Evolutionary conservation across 2,113 vertebrate species (phyloP), one percentile per base, ranked within the genome.

Genomic region (Myotis brandtii): DNA sequence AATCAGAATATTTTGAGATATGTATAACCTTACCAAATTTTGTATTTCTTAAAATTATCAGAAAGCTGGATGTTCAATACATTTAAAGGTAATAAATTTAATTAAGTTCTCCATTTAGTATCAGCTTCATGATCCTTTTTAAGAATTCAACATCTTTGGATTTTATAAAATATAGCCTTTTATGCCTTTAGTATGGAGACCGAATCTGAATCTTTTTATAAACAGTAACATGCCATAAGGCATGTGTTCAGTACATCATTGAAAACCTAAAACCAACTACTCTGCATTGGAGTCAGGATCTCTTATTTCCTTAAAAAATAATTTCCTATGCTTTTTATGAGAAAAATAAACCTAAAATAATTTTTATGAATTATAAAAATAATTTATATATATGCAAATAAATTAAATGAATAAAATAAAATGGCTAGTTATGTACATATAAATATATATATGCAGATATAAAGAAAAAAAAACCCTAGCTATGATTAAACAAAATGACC

Each of bases 371-470:
- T 64, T 72, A 52, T 40, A 48, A 93, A 50, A 81, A 82, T 73
- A 50, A 70, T 83, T 67, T 69, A 64, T 50, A 62, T 34, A 56
- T 81, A 17, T 0, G 56, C 9, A 88, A 91, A 77, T 80, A 69
- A 89, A 25, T 88, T 25, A 75, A 69, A 81, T n/a, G 48, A 52
- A 40, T 50, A 52, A 94, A 92, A 75, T 79, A 48, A 80, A 77
- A 0, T 52, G 5, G 2, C 4, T 80, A 4, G 6, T 56, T 75
- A 5, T 11, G 12, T 17, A 82, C 11, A 64, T 21, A 50, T 27
- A 76, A 16, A 25, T 4, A 46, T 9, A 25, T 2, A 37, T 25
- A 20, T 30, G 1, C 34, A 66, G 27, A 43, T 8, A 8, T 30
- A 70, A 80, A 50, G 56, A 6, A 5, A 54, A 54, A 54, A 62